phyloP scores from a whole-genome alignment of 1,140 invertebrate species.

The Saccostrea glomerata region DNA sequence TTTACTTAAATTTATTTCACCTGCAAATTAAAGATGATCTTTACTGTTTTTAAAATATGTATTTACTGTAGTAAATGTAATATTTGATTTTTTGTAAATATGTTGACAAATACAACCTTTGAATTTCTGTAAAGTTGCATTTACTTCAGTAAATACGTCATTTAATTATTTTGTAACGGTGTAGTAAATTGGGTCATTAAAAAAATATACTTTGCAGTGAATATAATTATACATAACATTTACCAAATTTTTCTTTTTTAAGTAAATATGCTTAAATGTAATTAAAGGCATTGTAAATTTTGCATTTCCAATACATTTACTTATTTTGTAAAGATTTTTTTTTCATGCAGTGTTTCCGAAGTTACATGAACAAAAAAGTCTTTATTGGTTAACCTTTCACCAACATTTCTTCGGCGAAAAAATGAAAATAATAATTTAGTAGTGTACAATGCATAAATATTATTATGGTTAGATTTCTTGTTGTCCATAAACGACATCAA shows the following conservation, averaged over 20 bases:
- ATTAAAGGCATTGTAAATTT: neutral
- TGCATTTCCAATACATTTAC: neutral
- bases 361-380: too few species aligned
- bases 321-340: neutral
- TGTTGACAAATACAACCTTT: neutral
- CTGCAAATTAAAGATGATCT: too few species aligned
- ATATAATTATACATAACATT: neutral
- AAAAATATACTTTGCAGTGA: neutral
- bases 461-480: too few species aligned
- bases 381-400: too few species aligned
- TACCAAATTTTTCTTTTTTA: constrained; percentile 50
- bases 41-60: too few species aligned
- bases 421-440: too few species aligned
- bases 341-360: neutral
- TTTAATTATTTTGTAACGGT: neutral
- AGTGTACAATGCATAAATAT: too few species aligned
- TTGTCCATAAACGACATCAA: too few species aligned
- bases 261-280: constrained; percentile 53
- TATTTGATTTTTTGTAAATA: neutral
- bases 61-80: neutral
- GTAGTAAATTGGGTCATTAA: neutral
- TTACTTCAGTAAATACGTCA: neutral
- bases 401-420: too few species aligned
- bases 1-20: too few species aligned
- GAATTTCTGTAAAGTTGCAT: neutral